phyloP scores from a whole-genome alignment of 2,113 vertebrate genomes.

The Gopherus flavomarginatus region DNA sequence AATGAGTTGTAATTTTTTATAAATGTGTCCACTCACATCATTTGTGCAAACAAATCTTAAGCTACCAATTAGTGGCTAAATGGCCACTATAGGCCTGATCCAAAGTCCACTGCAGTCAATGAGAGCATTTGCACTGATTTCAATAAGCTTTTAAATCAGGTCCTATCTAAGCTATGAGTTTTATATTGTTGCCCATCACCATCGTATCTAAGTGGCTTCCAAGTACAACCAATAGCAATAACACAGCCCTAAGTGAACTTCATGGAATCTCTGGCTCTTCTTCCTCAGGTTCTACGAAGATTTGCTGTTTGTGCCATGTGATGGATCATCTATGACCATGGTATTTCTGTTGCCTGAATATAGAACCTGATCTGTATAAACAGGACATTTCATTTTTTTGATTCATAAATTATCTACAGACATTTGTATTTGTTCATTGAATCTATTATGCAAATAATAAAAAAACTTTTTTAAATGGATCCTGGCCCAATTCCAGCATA shows the following conservation, averaged over 20 bases:
- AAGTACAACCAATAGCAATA: neutral
- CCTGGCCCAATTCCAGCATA: neutral
- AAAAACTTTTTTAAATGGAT: neutral
- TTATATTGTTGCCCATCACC: neutral
- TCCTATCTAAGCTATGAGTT: neutral
- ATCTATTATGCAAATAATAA: neutral
- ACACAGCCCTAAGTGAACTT: neutral
- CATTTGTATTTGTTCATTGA: neutral
- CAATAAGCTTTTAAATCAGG: neutral
- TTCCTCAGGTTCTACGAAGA: neutral
- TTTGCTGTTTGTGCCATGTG: neutral
- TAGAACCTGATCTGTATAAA: neutral
- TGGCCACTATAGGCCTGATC: rapidly evolving
- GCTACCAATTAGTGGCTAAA: neutral
- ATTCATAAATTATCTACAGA: neutral
- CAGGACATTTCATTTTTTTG: neutral
- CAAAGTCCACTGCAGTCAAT: neutral
- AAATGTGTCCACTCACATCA: neutral
- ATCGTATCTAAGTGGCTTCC: neutral
- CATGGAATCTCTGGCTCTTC: neutral
- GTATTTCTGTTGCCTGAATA: neutral
- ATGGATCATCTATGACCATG: neutral
- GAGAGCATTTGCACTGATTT: neutral
- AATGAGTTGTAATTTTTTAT: neutral
- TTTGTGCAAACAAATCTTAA: neutral